A percentile compares a stretch with the other conserved stretches of the same genome.
phyloP scores from a whole-genome alignment of 2,888 invertebrate genomes.

The Papilio protenor region DNA sequence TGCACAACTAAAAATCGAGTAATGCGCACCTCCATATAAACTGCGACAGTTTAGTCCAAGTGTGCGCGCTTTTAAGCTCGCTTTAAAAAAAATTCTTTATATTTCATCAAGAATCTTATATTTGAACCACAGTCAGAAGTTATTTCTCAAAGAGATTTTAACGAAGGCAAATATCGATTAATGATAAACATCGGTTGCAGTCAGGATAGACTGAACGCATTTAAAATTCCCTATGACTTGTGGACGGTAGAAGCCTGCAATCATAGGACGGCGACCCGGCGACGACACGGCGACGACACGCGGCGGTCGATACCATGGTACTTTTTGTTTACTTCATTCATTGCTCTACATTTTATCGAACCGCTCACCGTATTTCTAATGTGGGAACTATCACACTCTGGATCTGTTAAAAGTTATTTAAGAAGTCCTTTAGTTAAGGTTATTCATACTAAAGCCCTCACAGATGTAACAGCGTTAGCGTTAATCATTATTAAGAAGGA shows the following conservation, averaged over 20 bases:
- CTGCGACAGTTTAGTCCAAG: no score
- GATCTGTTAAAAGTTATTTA: no score
- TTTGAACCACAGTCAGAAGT: neutral
- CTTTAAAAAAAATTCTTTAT: no score
- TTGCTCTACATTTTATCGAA: constrained; percentile 9
- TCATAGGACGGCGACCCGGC: constrained; percentile 40
- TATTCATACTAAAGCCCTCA: no score
- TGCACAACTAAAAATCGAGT: no score
- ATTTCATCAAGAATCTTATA: no score
- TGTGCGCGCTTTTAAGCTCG: no score
- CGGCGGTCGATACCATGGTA: constrained; percentile 35
- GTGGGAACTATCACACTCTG: no score
- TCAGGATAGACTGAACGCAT: constrained; percentile 27
- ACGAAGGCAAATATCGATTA: constrained; percentile 16
- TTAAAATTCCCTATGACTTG: constrained; percentile 39
- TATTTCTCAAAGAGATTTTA: neutral
- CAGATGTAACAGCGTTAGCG: no score
- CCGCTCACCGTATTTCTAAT: no score
- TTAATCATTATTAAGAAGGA: neutral
- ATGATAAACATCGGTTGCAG: constrained; percentile 29
- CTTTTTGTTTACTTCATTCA: constrained; percentile 30
- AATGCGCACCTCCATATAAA: no score
- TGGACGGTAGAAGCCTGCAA: constrained; percentile 38
- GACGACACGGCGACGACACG: neutral
- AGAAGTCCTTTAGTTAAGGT: no score